These are phyloP conservation scores for Adoxophyes honmai DNA, from an alignment of 1,140 invertebrate species.

Conservation along the genomic window DNA sequence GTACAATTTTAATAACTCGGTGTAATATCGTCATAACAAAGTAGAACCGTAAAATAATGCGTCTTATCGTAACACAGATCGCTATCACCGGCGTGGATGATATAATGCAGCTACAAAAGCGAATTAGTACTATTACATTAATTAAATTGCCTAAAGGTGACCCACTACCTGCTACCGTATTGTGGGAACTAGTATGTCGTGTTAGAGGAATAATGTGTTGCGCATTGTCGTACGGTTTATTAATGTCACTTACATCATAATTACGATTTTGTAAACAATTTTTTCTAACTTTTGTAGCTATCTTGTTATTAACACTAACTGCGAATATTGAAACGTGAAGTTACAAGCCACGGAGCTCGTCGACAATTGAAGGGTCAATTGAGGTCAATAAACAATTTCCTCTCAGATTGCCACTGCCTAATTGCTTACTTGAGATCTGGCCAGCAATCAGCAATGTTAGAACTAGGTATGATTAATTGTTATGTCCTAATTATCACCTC, in stretches of 20 bases:
- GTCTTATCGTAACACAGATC: slow-evolving; percentile 2
- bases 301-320: no score
- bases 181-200: no score
- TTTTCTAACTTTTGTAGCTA: no score
- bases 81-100: not conserved
- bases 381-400: slow-evolving; percentile 72
- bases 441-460: not conserved
- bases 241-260: no score
- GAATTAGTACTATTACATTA: not conserved
- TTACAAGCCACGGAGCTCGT: slow-evolving; percentile 6
- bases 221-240: no score
- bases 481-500: slow-evolving; percentile 2
- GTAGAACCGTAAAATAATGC: no score
- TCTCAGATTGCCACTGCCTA: slow-evolving; percentile 61
- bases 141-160: not conserved
- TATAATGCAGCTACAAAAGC: not conserved
- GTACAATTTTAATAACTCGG: no score
- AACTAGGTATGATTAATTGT: slow-evolving; percentile 7
- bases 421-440: slow-evolving; percentile 41
- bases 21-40: no score
- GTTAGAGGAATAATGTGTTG: no score
- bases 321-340: no score
- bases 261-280: no score
- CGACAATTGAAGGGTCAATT: slow-evolving; percentile 61
- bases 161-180: no score